These are phyloP conservation scores for Clarias batrachus DNA, from an alignment of 2,113 vertebrate species.

Conservation along the genomic window DNA sequence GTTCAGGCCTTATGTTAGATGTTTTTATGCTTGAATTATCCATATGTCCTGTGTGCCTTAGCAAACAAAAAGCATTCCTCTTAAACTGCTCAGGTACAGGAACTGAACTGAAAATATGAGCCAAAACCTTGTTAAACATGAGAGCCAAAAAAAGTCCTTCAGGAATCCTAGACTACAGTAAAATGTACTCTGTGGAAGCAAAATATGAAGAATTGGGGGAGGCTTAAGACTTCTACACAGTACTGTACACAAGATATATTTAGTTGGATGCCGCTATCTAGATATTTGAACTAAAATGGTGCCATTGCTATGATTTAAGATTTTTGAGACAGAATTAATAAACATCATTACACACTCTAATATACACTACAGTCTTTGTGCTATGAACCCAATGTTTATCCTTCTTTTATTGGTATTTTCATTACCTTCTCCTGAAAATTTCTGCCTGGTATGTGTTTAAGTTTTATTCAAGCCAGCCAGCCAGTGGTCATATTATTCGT, in stretches of 20 bases:
- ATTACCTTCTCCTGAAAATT: not conserved
- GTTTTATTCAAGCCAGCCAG: not conserved
- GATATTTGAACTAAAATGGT: not conserved
- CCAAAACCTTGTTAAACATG: no score
- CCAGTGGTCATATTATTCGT: slow-evolving; percentile 12
- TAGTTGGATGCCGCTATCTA: not conserved
- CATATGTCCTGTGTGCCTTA: no score
- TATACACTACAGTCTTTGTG: not conserved
- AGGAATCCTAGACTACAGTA: no score
- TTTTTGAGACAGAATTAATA: not conserved
- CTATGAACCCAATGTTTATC: not conserved
- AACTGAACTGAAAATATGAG: no score
- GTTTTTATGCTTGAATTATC: not conserved
- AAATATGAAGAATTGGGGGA: no score
- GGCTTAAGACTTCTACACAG: no score
- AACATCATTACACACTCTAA: not conserved
- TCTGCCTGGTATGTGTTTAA: not conserved
- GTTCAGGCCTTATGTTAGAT: not conserved
- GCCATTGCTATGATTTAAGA: not conserved
- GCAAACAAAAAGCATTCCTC: no score
- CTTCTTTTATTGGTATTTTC: slow-evolving; percentile 10
- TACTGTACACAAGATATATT: no score
- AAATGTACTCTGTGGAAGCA: no score
- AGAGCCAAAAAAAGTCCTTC: no score
- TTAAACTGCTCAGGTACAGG: no score